phyloP scores from a whole-genome alignment of 2,113 vertebrate species.

The Vulpes ferrilata region DNA sequence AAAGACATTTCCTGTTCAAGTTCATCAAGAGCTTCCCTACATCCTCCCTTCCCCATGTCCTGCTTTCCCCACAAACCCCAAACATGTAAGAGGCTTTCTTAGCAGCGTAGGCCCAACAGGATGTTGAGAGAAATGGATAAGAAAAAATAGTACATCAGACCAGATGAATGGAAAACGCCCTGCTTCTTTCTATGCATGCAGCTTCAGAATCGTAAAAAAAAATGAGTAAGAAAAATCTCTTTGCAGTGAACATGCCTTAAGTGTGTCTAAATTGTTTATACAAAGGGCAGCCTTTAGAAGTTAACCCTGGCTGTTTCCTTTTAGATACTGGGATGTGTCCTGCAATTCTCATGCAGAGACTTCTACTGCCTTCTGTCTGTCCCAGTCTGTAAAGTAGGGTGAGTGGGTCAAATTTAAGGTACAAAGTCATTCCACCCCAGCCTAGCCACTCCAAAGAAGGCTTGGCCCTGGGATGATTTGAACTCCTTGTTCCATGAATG shows the following conservation, averaged over 20 bases:
- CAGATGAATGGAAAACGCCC: slow-evolving; percentile 52
- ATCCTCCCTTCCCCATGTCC: not conserved
- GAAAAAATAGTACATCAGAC: slow-evolving; percentile 30
- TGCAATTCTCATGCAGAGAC: not conserved
- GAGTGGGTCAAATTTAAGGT: not conserved
- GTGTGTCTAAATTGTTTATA: not conserved
- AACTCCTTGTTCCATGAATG: not conserved
- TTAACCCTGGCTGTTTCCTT: not conserved
- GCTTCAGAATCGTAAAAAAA: slow-evolving; percentile 20
- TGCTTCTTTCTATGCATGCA: slow-evolving; percentile 21
- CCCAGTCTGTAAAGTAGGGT: not conserved
- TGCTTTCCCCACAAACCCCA: not conserved
- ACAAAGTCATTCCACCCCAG: not conserved
- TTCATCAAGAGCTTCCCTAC: slow-evolving; percentile 58
- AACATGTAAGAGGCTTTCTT: slow-evolving; percentile 70
- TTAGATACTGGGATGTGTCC: not conserved
- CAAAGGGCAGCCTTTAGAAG: not conserved
- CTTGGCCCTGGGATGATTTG: not conserved
- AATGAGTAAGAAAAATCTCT: slow-evolving; percentile 16
- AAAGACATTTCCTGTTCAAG: slow-evolving; percentile 77
- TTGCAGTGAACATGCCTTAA: not conserved
- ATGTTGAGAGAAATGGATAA: slow-evolving; percentile 58
- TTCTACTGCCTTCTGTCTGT: not conserved
- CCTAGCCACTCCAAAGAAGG: not conserved
- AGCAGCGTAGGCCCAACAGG: slow-evolving; percentile 42